phyloP scores from a whole-genome alignment of 2,888 invertebrate species.

The Cloeon dipterum region DNA sequence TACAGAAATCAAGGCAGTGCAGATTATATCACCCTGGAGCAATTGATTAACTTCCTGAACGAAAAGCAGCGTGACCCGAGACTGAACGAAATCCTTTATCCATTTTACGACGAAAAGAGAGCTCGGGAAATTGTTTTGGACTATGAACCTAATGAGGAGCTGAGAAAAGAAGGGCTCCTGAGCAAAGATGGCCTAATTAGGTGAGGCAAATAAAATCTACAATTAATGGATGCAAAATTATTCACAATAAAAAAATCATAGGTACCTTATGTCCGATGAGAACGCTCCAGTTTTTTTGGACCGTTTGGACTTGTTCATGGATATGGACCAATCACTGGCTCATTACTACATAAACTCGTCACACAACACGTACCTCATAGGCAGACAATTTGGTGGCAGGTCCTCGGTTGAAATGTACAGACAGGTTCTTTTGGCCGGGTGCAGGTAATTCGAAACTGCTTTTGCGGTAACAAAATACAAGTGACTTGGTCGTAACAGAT shows the following conservation, averaged over 20 bases:
- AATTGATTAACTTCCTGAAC: constrained; percentile 81
- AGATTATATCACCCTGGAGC: constrained; percentile 63
- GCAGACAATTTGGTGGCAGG: constrained; percentile 93
- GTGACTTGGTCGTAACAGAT: constrained; percentile 29
- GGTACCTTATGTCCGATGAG: constrained; percentile 99
- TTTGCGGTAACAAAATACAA: neutral
- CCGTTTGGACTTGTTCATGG: constrained; percentile 90
- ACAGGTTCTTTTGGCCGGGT: constrained; percentile 88
- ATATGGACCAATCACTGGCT: constrained; percentile 95
- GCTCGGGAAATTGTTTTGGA: constrained; percentile 80
- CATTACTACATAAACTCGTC: constrained; percentile 99
- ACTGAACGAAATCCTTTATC: constrained; percentile 95
- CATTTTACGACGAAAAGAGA: constrained; percentile 84
- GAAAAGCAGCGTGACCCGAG: constrained; percentile 96
- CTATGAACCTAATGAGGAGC: constrained; percentile 70
- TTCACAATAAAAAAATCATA: too few species aligned
- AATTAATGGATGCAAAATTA: too few species aligned
- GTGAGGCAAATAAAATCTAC: too few species aligned
- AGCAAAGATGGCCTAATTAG: constrained; percentile 86
- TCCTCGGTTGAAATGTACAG: constrained; percentile 98
- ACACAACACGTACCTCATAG: constrained; percentile 84
- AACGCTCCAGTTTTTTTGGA: constrained; percentile 98
- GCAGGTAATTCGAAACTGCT: constrained; percentile 49
- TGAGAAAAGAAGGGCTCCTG: constrained; percentile 49
- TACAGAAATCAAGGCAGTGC: constrained; percentile 70